phyloP scores from a whole-genome alignment of 2,113 vertebrate species.

The Odobenus rosmarus region DNA sequence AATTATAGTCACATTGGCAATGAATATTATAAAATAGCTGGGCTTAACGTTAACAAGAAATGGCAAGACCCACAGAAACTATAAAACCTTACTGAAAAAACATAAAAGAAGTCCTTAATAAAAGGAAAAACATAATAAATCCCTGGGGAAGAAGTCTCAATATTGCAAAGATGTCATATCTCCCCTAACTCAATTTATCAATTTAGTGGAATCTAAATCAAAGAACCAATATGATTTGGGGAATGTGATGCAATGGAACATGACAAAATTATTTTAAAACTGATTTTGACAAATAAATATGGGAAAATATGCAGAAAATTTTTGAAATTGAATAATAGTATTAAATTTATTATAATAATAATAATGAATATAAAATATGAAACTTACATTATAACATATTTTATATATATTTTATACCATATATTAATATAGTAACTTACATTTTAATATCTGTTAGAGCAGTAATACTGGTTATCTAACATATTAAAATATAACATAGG shows the following conservation, averaged over 20 bases:
- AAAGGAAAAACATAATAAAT: slow-evolving; percentile 5
- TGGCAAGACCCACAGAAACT: background rate
- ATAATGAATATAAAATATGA: background rate
- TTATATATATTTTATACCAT: background rate
- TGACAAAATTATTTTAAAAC: background rate
- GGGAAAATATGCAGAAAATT: background rate
- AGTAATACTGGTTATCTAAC: background rate
- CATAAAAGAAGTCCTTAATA: background rate
- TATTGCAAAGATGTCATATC: background rate
- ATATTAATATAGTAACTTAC: background rate
- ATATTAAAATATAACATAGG: slow-evolving; percentile 44
- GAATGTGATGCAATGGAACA: background rate
- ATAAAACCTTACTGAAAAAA: background rate
- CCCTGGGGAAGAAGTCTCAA: background rate
- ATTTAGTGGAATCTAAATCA: slow-evolving; percentile 11
- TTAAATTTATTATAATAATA: background rate
- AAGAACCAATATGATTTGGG: slow-evolving; percentile 8
- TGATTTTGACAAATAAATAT: background rate
- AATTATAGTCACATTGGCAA: background rate
- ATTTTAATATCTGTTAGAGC: background rate
- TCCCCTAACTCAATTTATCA: background rate
- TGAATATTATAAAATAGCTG: background rate
- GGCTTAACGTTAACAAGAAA: slow-evolving; percentile 36
- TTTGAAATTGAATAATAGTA: background rate
- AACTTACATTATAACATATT: background rate